Evolutionary conservation across 2,888 invertebrate species (phyloP), one percentile per base, ranked within the genome.

Genomic region (Eilema caniola): DNA sequence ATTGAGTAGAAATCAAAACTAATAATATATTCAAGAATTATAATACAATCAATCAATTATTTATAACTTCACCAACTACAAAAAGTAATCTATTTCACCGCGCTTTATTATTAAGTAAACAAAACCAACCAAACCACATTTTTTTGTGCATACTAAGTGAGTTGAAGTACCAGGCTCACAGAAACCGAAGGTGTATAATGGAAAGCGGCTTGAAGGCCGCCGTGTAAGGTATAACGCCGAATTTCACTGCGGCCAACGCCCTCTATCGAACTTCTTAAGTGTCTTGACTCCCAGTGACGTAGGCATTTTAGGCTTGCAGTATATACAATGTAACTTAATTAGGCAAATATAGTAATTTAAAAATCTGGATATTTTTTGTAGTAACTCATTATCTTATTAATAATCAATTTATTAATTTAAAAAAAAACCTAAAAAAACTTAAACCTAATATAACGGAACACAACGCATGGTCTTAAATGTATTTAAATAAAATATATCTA

Each of bases 191-290:
- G 89, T 86, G 86, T 85, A 78, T 73, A 85, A 84, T 90, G 86
- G 90, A 90, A 91, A 90, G 90, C 89, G 89, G 85, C 80, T 83
- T 86, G 89, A 91, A 91, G 91, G 91, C 86, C 90, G 86, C 74
- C 86, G 69, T 83, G 86, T 85, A 81, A 81, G 70, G 78, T 77
- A 71, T 81, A 80, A 78, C 87, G 90, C 90, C 91, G 90, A 91
- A 91, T 91, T 91, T 91, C 90, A 90, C 88, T 86, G 86, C 85
- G 90, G 90, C 80, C 91, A 89, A 87, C 88, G 89, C 86, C 87
- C 88, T 88, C 83, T 76, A 73, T 71, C 63, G 66, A 75, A 72
- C 81, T 82, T 83, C 80, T 86, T 74, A 63, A 63, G 60, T 66
- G 3, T 63, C 72, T 73, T 53, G 69, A 75, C 76, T 82, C 88